Percentiles rank a stretch among this genome's conserved stretches.
These are phyloP conservation scores for Drosophila sp. DNA, from an alignment of 1,140 invertebrate genomes.

Conservation along the genomic window DNA sequence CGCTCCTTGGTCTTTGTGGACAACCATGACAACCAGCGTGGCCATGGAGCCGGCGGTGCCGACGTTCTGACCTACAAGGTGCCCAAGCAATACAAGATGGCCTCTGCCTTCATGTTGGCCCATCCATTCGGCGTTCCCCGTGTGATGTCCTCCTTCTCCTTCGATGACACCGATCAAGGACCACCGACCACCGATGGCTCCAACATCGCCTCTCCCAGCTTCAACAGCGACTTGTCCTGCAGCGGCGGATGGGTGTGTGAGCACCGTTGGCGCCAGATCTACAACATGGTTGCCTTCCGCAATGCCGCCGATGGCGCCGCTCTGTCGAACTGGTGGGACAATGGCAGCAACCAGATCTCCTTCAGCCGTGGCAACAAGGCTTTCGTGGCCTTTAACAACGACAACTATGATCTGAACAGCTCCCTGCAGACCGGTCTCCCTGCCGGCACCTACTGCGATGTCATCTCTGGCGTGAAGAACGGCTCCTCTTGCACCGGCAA, in stretches of 20 bases:
- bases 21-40: conserved; percentile 89
- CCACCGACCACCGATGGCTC: conserved; percentile 72
- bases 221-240: conserved; percentile 84
- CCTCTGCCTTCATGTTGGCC: conserved; percentile 91
- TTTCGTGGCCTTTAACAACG: conserved; percentile 90
- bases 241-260: conserved; percentile 93
- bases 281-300: conserved; percentile 92
- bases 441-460: conserved; percentile 92
- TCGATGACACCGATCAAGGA: conserved; percentile 84
- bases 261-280: conserved; percentile 94
- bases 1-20: conserved; percentile 85
- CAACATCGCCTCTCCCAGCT: conserved; percentile 84
- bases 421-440: conserved; percentile 89
- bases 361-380: conserved; percentile 89
- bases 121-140: conserved; percentile 89
- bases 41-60: conserved; percentile 82
- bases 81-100: conserved; percentile 89
- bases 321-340: conserved; percentile 90
- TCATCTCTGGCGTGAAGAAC: conserved; percentile 89
- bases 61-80: conserved; percentile 87
- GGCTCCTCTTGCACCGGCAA: conserved; percentile 89
- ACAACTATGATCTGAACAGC: conserved; percentile 85
- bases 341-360: conserved; percentile 90
- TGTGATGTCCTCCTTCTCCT: conserved; percentile 90
- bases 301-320: conserved; percentile 85